Conservation (phyloP, 2,113 vertebrate genomes). For the Eptesicus fuscus region DNA sequence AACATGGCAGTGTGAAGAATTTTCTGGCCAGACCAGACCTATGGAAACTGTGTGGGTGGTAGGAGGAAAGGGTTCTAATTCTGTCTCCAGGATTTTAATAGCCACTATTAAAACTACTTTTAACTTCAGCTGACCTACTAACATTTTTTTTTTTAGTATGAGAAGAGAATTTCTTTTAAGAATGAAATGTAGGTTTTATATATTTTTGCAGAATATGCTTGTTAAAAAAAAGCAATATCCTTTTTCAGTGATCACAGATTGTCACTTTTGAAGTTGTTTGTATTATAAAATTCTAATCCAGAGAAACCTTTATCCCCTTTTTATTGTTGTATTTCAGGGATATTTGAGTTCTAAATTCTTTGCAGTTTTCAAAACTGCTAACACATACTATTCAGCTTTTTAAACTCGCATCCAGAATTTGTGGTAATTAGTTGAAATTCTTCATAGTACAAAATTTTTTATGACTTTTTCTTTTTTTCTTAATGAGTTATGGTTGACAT, state of each 20-base stretch:
- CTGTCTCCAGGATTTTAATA: constrained; percentile 48
- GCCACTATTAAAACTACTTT: constrained; percentile 41
- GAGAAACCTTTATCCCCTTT: constrained; percentile 1
- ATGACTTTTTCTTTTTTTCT: background rate
- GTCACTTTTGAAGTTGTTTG: constrained; percentile 40
- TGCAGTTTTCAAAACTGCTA: constrained; percentile 24
- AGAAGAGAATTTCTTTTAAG: constrained; percentile 33
- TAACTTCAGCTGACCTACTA: constrained; percentile 54
- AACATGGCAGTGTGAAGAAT: constrained; percentile 15
- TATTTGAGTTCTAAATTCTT: constrained; percentile 38
- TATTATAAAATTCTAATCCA: constrained; percentile 35
- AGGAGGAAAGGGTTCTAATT: constrained; percentile 52
- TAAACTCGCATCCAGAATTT: constrained; percentile 37
- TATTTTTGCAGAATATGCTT: constrained; percentile 37
- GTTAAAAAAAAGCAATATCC: background rate
- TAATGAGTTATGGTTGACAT: background rate
- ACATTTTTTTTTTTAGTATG: constrained; percentile 41
- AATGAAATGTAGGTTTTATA: constrained; percentile 17
- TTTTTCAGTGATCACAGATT: constrained; percentile 24
- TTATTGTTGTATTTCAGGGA: constrained; percentile 18
- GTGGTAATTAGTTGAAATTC: constrained; percentile 15
- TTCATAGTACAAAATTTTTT: constrained; percentile 28
- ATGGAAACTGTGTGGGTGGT: constrained; percentile 27
- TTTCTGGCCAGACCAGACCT: constrained; percentile 15
- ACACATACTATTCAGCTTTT: background rate